These are phyloP conservation scores for Itoplectis maculator DNA, from an alignment of 2,888 invertebrate species.

Conservation along the genomic window DNA sequence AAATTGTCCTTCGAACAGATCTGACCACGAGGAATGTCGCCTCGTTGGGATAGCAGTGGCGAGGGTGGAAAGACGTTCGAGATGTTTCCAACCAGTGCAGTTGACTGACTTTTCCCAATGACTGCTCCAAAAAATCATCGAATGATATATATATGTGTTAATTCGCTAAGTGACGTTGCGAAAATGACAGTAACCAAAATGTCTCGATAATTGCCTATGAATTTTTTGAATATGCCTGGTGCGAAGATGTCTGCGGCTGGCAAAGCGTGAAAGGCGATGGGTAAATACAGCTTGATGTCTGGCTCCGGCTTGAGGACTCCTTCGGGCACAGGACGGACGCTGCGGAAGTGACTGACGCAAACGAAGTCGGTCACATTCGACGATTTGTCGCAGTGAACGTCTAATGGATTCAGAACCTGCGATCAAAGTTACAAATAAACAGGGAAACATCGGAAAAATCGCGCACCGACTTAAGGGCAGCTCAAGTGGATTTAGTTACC, in stretches of 20 bases:
- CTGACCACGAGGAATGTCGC: slow-evolving; percentile 90
- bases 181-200: not conserved
- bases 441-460: too few relatives aligned
- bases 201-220: slow-evolving; percentile 53
- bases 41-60: slow-evolving; percentile 92
- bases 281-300: slow-evolving; percentile 92
- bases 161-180: not conserved
- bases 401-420: slow-evolving; percentile 91
- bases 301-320: slow-evolving; percentile 90
- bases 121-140: not conserved
- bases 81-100: slow-evolving; percentile 90
- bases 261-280: slow-evolving; percentile 92
- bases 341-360: slow-evolving; percentile 91
- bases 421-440: slow-evolving; percentile 42
- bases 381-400: slow-evolving; percentile 90
- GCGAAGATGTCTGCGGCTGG: slow-evolving; percentile 89
- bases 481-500: too few relatives aligned
- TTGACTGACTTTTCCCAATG: slow-evolving; percentile 90
- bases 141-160: too few relatives aligned
- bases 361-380: slow-evolving; percentile 87
- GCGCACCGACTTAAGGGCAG: too few relatives aligned
- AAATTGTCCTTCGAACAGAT: slow-evolving; percentile 94
- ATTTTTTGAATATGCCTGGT: slow-evolving; percentile 89
- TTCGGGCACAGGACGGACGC: slow-evolving; percentile 89
- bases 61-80: slow-evolving; percentile 91